These are phyloP conservation scores for Drosophila orosa DNA, from an alignment of 1,140 invertebrate genomes.

Conservation along the genomic window DNA sequence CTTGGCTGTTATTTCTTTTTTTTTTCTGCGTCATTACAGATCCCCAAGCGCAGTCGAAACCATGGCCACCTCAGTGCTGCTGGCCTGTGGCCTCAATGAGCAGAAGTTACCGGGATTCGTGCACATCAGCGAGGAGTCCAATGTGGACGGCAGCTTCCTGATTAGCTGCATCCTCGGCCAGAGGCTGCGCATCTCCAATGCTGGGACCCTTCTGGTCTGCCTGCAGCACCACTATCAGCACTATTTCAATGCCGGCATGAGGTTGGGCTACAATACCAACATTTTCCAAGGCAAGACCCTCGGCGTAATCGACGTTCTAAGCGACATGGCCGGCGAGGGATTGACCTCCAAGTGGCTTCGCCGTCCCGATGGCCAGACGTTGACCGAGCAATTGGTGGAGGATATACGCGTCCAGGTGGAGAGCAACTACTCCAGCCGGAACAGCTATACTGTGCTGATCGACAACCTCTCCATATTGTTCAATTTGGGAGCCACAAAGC, in stretches of 20 bases:
- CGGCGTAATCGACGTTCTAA: constrained; percentile 86
- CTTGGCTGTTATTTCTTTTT: constrained; percentile 19
- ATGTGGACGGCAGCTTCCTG: constrained; percentile 89
- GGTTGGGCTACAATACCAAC: constrained; percentile 89
- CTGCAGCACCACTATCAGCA: constrained; percentile 89
- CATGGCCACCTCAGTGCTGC: constrained; percentile 86
- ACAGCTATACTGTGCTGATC: constrained; percentile 86
- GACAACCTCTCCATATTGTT: constrained; percentile 89
- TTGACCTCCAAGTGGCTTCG: constrained; percentile 65
- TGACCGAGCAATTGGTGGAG: constrained; percentile 66
- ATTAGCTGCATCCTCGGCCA: constrained; percentile 86
- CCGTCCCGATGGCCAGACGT: constrained; percentile 51
- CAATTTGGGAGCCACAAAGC: constrained; percentile 85
- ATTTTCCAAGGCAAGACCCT: constrained; percentile 86
- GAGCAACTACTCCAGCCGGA: constrained; percentile 64
- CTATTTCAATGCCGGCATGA: constrained; percentile 89
- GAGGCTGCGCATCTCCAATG: constrained; percentile 86
- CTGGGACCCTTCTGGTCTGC: constrained; percentile 87
- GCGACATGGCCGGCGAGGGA: constrained; percentile 82
- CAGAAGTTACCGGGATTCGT: constrained; percentile 86
- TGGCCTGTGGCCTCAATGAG: constrained; percentile 87
- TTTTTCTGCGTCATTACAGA: constrained; percentile 38
- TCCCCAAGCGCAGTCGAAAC: constrained; percentile 56
- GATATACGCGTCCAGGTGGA: constrained; percentile 66
- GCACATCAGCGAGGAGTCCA: constrained; percentile 88